Evolutionary conservation across 2,113 vertebrate species (phyloP).

Genomic region (Dasyurus viverrinus): DNA sequence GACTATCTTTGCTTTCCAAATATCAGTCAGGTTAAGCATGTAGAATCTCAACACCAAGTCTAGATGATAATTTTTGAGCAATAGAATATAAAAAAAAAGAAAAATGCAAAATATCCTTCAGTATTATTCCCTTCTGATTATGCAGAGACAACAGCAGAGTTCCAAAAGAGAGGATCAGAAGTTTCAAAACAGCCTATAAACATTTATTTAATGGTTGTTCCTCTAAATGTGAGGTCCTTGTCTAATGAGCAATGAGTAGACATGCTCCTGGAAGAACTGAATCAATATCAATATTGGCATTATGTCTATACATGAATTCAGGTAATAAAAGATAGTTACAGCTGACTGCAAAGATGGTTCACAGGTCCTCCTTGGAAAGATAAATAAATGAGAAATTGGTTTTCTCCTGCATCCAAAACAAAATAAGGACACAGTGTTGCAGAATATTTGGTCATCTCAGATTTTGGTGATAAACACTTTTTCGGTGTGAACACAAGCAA

Average conservation of each 20-base stretch:
- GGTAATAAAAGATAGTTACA: background rate
- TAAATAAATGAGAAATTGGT: background rate
- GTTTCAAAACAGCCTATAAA: background rate
- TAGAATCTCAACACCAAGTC: background rate
- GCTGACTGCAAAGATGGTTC: background rate
- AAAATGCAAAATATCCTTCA: background rate
- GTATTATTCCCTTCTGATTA: background rate
- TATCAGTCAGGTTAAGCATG: background rate
- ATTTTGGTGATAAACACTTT: background rate
- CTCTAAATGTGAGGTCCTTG: background rate
- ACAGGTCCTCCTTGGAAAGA: background rate
- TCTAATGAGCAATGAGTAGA: background rate
- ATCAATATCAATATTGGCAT: background rate
- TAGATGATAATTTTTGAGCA: background rate
- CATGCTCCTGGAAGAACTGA: background rate
- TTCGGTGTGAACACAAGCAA: background rate
- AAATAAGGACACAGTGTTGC: background rate
- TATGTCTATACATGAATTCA: background rate
- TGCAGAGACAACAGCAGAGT: background rate
- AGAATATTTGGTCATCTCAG: background rate
- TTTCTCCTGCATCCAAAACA: background rate
- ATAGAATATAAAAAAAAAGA: background rate
- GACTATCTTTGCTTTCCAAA: background rate
- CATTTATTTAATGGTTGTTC: background rate
- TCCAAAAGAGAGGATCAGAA: background rate